Base-by-base conservation (phyloP, 1,140 invertebrate species). In the Vollenhovia emeryi region DNA sequence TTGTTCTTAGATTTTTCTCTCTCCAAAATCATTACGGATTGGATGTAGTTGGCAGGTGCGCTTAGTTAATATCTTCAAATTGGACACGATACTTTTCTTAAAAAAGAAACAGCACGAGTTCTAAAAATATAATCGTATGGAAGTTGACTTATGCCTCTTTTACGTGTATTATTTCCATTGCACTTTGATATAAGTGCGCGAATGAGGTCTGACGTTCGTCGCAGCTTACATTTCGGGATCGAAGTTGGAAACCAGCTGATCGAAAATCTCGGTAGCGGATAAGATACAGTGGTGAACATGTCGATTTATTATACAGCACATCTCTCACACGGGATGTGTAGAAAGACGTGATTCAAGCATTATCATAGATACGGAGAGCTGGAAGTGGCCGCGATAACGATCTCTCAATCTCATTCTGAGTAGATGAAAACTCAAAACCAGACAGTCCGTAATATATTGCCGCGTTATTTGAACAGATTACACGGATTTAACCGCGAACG, bases 371-470 rank as follows among this genome's bases (percentile, higher is more conserved):
- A 57, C n/a, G 21, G 43, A 82, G 66, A 55, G 57, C 30, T 52
- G 60, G 9, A 66, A 62, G 40, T 64, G 24, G 13, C 33, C 43
- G n/a, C 24, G 87, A 89, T 88, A 88, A 89, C 62, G 48, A 86
- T 89, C 62, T 66, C 40, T 66, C 76, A 78, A 50, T 50, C 68
- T 73, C 75, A 87, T 86, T 82, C 75, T 71, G 43, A 36, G 48
- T 60, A 60, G 66, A 50, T 68, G 73, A 79, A 87, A 69, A 75
- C 50, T 75, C 45, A 27, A 76, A 82, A 88, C 74, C 71, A 43
- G 82, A 85, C 71, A 45, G 57, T n/a, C 5, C 24, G 33, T 48
- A 69, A 85, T 85, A 90, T 91, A 92, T 92, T 91, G 89, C 83
- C 76, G 55, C 55, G 66, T 87, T 73, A 78, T 91, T 92, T 91